Conservation (phyloP, 2,888 invertebrate species). For the Cheilosia soror region DNA sequence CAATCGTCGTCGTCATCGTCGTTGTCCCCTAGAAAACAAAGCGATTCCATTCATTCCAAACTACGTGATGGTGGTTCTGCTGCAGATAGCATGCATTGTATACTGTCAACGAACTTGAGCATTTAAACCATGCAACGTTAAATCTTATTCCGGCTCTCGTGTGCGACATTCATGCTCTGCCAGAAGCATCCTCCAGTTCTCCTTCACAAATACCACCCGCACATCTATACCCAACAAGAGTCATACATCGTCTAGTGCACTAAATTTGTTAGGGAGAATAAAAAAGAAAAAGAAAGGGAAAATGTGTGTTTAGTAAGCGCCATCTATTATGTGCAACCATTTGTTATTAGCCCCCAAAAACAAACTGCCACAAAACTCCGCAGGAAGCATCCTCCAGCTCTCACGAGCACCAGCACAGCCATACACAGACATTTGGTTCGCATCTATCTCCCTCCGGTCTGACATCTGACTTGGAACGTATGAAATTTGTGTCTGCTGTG, state of each 20-base stretch:
- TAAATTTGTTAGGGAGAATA: conserved; percentile 59
- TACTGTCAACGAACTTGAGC: conserved; percentile 70
- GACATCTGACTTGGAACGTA: conserved; percentile 75
- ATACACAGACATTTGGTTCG: conserved; percentile 50
- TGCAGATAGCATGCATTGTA: conserved; percentile 72
- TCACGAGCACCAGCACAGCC: neutral
- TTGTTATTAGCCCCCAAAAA: conserved; percentile 75
- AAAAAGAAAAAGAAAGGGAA: conserved; percentile 30
- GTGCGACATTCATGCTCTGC: conserved; percentile 62
- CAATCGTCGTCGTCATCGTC: conserved; percentile 14
- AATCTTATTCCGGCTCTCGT: conserved; percentile 57
- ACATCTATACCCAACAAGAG: neutral
- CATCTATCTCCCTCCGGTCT: conserved; percentile 71
- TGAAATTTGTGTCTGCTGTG: conserved; percentile 71
- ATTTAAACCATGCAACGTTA: conserved; percentile 67
- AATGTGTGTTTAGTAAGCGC: conserved; percentile 75
- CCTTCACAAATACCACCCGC: neutral
- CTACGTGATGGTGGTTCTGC: conserved; percentile 52
- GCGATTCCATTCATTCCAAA: conserved; percentile 53
- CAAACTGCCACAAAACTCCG: conserved; percentile 75
- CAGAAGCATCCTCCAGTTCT: conserved; percentile 20
- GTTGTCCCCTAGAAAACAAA: conserved; percentile 33
- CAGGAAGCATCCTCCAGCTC: conserved; percentile 68
- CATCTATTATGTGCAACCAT: conserved; percentile 75
- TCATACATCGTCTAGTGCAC: conserved; percentile 69